phyloP scores from a whole-genome alignment of 2,797 vertebrate species.

The Australoheros facetus region DNA sequence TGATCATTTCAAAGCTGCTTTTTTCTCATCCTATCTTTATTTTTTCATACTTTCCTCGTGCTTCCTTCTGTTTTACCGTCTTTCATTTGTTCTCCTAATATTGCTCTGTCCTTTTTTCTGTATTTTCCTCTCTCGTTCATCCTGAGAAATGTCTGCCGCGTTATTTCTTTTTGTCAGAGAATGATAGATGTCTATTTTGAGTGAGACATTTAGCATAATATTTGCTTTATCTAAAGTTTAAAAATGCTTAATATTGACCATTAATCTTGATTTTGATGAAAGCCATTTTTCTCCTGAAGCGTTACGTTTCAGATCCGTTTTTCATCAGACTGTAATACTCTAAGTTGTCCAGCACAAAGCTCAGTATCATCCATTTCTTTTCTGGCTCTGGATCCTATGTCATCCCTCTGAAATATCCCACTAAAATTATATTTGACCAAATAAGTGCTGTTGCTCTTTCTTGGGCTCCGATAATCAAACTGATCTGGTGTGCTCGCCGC shows the following conservation, averaged over 20 bases:
- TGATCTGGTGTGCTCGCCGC: conserved; percentile 31
- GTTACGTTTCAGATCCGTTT: conserved; percentile 29
- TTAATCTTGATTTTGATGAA: conserved; percentile 14
- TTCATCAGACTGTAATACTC: conserved; percentile 35
- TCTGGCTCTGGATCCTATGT: conserved; percentile 2
- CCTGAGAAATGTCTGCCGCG: not conserved
- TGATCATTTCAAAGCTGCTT: not conserved
- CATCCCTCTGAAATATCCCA: conserved; percentile 39
- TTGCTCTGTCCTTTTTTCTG: not conserved
- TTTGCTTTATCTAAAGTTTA: conserved; percentile 25
- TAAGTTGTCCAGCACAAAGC: conserved; percentile 22
- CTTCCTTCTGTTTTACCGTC: not conserved
- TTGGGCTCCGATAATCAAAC: conserved; percentile 47
- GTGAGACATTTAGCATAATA: conserved; percentile 14
- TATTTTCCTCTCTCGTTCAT: not conserved
- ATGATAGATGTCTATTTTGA: conserved; percentile 1
- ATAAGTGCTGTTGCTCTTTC: conserved; percentile 54
- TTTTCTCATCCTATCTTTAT: not conserved
- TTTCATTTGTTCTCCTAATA: not conserved
- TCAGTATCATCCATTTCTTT: conserved; percentile 33
- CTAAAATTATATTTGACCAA: conserved; percentile 64
- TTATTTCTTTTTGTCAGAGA: not conserved
- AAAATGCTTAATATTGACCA: conserved; percentile 5
- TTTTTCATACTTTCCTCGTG: not conserved
- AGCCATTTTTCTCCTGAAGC: conserved; percentile 15